Evolutionary conservation across 2,113 vertebrate genomes (phyloP).

Genomic region (Orientallactaga bullata): DNA sequence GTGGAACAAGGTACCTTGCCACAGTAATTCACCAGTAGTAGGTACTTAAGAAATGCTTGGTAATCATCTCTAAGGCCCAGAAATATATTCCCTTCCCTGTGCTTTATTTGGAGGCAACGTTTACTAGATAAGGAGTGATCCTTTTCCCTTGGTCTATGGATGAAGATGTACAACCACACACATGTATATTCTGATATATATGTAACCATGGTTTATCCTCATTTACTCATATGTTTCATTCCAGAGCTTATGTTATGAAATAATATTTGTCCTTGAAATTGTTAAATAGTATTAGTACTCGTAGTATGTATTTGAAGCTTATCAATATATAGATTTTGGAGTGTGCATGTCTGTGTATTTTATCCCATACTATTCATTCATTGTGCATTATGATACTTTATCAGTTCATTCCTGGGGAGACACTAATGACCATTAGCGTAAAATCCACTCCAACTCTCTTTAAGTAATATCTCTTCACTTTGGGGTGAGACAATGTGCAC

Average conservation of each 20-base stretch:
- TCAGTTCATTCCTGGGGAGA: neutral
- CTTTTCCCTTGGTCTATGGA: neutral
- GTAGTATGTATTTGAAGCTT: no score
- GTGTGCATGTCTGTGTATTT: neutral
- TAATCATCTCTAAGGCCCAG: conserved; percentile 12
- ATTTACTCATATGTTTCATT: conserved; percentile 38
- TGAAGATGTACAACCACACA: neutral
- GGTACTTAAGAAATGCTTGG: neutral
- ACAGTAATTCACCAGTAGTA: neutral
- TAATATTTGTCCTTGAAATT: conserved; percentile 46
- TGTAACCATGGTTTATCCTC: neutral
- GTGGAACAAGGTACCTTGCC: neutral
- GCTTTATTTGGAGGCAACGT: neutral
- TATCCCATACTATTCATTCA: neutral
- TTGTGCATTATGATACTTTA: neutral
- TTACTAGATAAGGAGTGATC: neutral
- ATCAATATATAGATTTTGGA: neutral
- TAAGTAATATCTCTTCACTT: neutral
- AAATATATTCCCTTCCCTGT: neutral
- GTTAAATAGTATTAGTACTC: neutral
- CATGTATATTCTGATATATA: neutral
- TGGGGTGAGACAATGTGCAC: neutral
- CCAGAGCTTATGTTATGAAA: neutral
- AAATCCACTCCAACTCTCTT: no score
- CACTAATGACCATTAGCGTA: conserved; percentile 37